Percentiles rank a stretch among this genome's conserved stretches.
These are phyloP conservation scores for Drosophila erecta DNA, from an alignment of 1,140 invertebrate species.

Conservation along the genomic window DNA sequence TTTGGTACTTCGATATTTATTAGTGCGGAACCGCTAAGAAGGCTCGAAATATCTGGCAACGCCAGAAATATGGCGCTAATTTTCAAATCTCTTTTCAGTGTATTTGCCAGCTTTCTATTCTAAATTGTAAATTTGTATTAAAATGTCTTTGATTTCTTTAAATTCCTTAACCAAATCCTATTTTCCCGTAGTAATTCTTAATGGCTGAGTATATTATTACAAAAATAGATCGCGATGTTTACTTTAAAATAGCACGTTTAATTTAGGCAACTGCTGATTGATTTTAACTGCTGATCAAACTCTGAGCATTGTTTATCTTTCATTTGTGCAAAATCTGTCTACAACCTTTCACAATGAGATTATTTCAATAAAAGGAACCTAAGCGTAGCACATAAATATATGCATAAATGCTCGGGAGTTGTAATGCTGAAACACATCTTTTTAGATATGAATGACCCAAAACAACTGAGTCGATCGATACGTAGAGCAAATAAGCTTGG, in stretches of 20 bases:
- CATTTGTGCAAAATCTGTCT: background rate
- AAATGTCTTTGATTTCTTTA: background rate
- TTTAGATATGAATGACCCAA: too few species aligned
- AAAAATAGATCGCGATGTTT: background rate
- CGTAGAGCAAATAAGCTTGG: too few species aligned
- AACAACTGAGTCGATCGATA: too few species aligned
- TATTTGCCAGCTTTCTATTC: background rate
- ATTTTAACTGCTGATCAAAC: slow-evolving; percentile 4
- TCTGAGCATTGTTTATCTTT: background rate
- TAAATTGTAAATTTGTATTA: background rate
- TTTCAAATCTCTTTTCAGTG: background rate
- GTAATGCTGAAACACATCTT: too few species aligned
- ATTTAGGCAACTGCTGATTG: background rate
- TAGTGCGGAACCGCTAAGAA: too few species aligned
- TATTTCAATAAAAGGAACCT: background rate
- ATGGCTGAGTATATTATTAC: too few species aligned
- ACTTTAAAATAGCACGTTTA: background rate
- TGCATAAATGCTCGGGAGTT: background rate
- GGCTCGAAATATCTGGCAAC: background rate
- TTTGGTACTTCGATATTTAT: too few species aligned
- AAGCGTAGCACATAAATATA: background rate
- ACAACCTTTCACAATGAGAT: background rate
- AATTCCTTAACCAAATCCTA: background rate
- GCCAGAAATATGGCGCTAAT: background rate
- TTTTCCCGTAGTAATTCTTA: too few species aligned